phyloP scores from a whole-genome alignment of 2,888 invertebrate genomes.

The Neoitamus cyanurus region DNA sequence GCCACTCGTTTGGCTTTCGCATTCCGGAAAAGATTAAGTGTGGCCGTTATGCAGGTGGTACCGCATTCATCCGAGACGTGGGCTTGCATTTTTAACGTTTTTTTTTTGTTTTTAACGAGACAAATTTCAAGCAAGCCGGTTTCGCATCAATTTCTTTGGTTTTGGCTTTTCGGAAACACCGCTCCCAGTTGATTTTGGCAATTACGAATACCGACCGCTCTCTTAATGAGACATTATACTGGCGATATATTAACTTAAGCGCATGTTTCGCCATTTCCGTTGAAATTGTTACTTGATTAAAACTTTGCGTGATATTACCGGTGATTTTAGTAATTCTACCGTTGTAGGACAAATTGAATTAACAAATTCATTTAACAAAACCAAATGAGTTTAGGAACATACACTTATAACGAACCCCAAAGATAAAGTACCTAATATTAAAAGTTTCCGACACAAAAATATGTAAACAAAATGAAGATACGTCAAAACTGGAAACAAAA shows the following conservation, averaged over 20 bases:
- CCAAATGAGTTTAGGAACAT: too few species aligned
- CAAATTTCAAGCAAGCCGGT: background rate
- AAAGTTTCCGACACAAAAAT: too few species aligned
- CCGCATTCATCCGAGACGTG: background rate
- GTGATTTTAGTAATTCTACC: background rate
- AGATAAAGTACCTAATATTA: too few species aligned
- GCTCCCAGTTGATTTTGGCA: background rate
- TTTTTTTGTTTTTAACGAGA: background rate
- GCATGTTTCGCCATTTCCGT: background rate
- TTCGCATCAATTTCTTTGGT: background rate
- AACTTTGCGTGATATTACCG: background rate
- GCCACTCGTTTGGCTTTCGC: background rate
- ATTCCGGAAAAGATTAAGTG: slow-evolving; percentile 12
- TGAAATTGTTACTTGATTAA: background rate
- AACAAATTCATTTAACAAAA: too few species aligned
- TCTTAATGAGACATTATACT: background rate
- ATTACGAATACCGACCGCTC: background rate
- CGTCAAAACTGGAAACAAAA: too few species aligned
- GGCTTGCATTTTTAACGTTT: background rate
- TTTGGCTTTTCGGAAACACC: background rate
- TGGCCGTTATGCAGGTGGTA: background rate
- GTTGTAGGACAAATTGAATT: too few species aligned
- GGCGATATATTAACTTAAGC: background rate
- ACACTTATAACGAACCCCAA: too few species aligned
- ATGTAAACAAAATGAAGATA: too few species aligned